These are phyloP conservation scores for Drosophila picticornis DNA, from an alignment of 2,888 invertebrate genomes.

Conservation along the genomic window DNA sequence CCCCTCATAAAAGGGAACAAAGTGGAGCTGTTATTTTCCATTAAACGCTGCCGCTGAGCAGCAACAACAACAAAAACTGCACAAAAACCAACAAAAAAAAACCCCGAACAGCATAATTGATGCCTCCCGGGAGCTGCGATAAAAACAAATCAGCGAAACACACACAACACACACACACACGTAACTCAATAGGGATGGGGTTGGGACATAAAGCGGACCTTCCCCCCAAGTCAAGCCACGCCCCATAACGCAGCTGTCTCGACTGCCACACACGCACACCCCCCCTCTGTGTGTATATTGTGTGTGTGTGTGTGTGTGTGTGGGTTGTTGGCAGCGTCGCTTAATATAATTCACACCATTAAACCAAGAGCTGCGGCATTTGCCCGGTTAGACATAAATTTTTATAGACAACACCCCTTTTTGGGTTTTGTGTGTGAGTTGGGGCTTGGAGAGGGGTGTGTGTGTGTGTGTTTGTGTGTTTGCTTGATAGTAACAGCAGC, in stretches of 20 bases:
- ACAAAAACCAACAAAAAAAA: constrained; percentile 11
- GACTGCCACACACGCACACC: constrained; percentile 22
- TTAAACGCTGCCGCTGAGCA: constrained; percentile 50
- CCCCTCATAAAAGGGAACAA: constrained; percentile 24
- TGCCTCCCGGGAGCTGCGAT: constrained; percentile 79
- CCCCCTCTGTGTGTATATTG: background rate
- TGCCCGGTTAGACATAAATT: constrained; percentile 77
- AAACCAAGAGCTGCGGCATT: constrained; percentile 78
- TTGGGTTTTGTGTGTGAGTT: background rate
- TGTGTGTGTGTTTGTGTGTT: background rate
- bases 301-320: constrained; percentile 33
- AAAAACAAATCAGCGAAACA: constrained; percentile 75
- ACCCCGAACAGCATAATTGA: constrained; percentile 70
- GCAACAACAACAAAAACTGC: constrained; percentile 10
- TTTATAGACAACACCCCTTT: constrained; percentile 76
- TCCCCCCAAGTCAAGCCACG: constrained; percentile 20
- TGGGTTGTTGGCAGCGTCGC: constrained; percentile 49
- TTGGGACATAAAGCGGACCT: constrained; percentile 36
- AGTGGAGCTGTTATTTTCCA: constrained; percentile 61
- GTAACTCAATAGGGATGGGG: constrained; percentile 18
- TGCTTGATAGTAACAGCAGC: constrained; percentile 15
- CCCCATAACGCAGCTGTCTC: constrained; percentile 57
- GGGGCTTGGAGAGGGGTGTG: background rate
- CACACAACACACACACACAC: constrained; percentile 37
- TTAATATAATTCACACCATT: constrained; percentile 81